These are phyloP conservation scores for Numenius arquata DNA, from an alignment of 2,113 vertebrate genomes.

Conservation along the genomic window DNA sequence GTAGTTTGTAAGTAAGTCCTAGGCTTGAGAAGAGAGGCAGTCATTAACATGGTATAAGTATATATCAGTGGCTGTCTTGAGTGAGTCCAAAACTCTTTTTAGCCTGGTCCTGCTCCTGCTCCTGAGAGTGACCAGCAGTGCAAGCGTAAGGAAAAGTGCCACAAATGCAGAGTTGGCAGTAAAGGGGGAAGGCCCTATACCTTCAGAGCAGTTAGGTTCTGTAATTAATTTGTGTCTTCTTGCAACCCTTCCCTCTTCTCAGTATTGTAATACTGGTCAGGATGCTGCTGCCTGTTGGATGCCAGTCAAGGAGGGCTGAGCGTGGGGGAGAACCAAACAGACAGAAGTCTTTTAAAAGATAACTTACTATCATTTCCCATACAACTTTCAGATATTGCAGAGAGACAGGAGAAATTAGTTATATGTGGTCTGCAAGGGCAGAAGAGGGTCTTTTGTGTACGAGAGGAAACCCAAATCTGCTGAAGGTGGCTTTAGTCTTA, in stretches of 20 bases:
- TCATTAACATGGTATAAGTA: neutral
- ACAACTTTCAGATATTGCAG: neutral
- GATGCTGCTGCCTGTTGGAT: neutral
- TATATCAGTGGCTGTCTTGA: neutral
- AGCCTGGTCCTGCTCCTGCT: neutral
- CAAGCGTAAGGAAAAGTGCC: neutral
- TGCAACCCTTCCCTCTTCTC: neutral
- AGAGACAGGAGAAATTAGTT: neutral
- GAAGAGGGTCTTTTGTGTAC: neutral
- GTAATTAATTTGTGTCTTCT: neutral
- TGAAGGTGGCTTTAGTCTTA: neutral
- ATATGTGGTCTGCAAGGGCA: neutral
- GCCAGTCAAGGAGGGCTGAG: neutral
- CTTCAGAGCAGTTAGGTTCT: neutral
- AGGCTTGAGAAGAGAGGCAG: neutral
- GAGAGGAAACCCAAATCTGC: neutral
- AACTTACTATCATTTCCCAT: neutral
- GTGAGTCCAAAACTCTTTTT: neutral
- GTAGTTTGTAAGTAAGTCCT: rapidly evolving
- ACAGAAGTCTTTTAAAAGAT: neutral
- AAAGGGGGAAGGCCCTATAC: neutral
- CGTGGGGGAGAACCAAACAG: neutral
- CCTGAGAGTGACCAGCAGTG: neutral
- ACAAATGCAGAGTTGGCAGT: neutral
- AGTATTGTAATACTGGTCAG: neutral